Conservation (phyloP, 2,888 invertebrate species). For the Empis stercorea region DNA sequence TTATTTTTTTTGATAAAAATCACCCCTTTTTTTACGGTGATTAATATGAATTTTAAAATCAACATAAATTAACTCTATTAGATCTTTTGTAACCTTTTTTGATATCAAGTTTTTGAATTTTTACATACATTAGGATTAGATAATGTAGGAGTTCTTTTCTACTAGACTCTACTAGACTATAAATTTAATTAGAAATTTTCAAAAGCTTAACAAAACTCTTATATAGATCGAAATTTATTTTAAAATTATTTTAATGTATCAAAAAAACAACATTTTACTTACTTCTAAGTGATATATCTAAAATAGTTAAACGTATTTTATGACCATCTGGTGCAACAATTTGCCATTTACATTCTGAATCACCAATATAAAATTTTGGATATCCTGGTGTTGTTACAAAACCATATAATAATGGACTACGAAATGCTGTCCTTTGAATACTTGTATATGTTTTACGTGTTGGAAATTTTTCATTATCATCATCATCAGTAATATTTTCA, state of each 20-base stretch:
- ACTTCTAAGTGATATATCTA: constrained; percentile 61
- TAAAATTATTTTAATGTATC: too few relatives aligned
- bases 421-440: constrained; percentile 16
- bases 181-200: too few relatives aligned
- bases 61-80: too few relatives aligned
- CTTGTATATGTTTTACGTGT: constrained; percentile 12
- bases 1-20: constrained; percentile 1
- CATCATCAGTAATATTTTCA: constrained; percentile 7
- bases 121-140: too few relatives aligned
- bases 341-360: constrained; percentile 51
- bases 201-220: too few relatives aligned
- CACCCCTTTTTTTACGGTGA: background rate
- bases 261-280: too few relatives aligned
- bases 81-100: too few relatives aligned
- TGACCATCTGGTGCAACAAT: constrained; percentile 49
- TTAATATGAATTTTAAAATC: too few relatives aligned
- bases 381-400: constrained; percentile 61
- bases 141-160: too few relatives aligned
- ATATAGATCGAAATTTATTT: too few relatives aligned
- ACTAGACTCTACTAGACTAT: too few relatives aligned
- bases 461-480: background rate
- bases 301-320: constrained; percentile 47
- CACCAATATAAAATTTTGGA: constrained; percentile 59
- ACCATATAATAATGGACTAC: constrained; percentile 36
- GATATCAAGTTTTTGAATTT: too few relatives aligned